A percentile compares a stretch with the other conserved stretches of the same genome.
phyloP scores from a whole-genome alignment of 2,888 invertebrate species.

The Salpingus planirostris region DNA sequence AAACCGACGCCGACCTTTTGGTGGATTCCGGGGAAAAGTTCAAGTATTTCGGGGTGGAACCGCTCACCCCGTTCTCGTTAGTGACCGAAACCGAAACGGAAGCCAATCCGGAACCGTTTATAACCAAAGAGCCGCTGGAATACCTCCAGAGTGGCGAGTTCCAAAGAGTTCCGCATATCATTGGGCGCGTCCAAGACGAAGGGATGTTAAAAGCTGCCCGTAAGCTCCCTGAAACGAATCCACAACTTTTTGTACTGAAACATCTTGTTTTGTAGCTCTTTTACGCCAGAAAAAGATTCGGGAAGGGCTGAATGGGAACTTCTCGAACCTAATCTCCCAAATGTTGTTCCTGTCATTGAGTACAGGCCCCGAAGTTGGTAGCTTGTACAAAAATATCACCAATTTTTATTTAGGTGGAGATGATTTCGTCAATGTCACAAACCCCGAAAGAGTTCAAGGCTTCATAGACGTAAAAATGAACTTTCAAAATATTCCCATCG shows the following conservation, averaged over 20 bases:
- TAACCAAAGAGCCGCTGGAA: conserved; percentile 39
- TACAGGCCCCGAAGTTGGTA: conserved; percentile 14
- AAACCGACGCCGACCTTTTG: conserved; percentile 35
- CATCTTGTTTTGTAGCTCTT: conserved; percentile 26
- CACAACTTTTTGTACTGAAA: too few species aligned
- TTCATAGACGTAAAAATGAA: conserved; percentile 28
- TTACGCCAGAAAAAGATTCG: conserved; percentile 19
- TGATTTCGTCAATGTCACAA: conserved; percentile 17
- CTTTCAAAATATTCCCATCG: not conserved
- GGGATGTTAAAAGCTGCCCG: conserved; percentile 44
- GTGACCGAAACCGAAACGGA: conserved; percentile 38
- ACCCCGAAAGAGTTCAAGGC: conserved; percentile 24
- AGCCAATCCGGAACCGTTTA: conserved; percentile 39
- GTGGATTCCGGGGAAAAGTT: conserved; percentile 40
- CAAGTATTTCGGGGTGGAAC: conserved; percentile 46
- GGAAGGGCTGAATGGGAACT: conserved; percentile 23
- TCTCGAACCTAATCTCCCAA: conserved; percentile 22
- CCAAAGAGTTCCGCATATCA: conserved; percentile 43
- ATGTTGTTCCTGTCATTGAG: conserved; percentile 21
- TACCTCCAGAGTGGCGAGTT: conserved; percentile 38
- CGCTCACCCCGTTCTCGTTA: conserved; percentile 42
- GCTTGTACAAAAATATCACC: conserved; percentile 22
- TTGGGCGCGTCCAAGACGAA: conserved; percentile 43
- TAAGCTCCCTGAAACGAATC: too few species aligned
- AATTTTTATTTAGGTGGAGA: conserved; percentile 24